Evolutionary conservation across 2,888 invertebrate species (phyloP).

Genomic region (Mythimna albipuncta): DNA sequence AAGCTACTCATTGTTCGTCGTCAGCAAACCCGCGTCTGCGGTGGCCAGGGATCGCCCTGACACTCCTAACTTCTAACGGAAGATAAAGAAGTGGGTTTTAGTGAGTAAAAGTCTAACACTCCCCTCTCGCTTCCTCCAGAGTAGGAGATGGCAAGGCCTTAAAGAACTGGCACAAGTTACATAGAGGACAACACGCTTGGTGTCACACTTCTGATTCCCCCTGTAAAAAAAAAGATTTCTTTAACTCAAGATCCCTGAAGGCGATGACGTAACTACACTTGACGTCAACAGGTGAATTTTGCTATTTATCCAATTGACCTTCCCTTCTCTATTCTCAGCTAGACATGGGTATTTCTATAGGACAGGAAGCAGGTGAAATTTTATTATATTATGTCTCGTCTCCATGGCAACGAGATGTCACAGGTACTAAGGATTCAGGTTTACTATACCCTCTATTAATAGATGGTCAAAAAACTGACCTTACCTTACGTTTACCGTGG

Average conservation of each 20-base stretch:
- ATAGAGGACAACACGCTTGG: too few species aligned
- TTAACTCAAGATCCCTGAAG: background rate
- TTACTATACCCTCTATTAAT: slow-evolving; percentile 16
- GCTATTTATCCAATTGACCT: slow-evolving; percentile 7
- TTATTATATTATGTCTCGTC: slow-evolving; percentile 22
- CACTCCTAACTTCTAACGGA: too few species aligned
- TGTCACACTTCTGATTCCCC: too few species aligned
- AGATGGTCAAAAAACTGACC: slow-evolving; percentile 43
- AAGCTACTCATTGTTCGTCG: too few species aligned
- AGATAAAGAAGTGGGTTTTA: too few species aligned
- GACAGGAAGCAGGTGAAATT: slow-evolving; percentile 26
- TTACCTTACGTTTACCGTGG: slow-evolving; percentile 47
- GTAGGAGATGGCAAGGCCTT: too few species aligned
- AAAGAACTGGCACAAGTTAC: too few species aligned
- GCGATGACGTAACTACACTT: background rate
- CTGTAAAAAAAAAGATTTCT: background rate
- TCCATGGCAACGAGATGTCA: slow-evolving; percentile 3
- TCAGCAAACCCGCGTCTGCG: too few species aligned
- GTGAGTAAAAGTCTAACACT: too few species aligned
- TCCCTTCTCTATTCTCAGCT: slow-evolving; percentile 6
- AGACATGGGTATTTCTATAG: slow-evolving; percentile 19
- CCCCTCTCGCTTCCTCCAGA: too few species aligned
- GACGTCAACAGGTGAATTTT: slow-evolving; percentile 21
- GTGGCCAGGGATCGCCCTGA: too few species aligned
- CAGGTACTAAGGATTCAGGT: background rate